These are phyloP conservation scores for Aporophyla lueneburgensis DNA, from an alignment of 2,888 invertebrate genomes.

Conservation along the genomic window DNA sequence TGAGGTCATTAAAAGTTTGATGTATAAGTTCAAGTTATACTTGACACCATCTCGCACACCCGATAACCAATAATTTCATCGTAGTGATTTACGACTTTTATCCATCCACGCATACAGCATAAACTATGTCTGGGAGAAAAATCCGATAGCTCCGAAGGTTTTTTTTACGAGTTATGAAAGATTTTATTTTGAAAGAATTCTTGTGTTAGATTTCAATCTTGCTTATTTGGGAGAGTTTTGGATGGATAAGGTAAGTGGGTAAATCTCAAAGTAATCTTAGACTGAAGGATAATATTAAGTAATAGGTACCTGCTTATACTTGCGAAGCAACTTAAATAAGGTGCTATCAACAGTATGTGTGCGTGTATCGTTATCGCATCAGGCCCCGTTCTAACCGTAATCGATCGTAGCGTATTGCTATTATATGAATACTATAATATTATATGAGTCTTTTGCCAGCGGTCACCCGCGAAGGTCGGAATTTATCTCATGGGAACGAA, in stretches of 20 bases:
- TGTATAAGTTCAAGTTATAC: neutral
- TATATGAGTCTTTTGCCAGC: too few relatives aligned
- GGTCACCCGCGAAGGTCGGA: too few relatives aligned
- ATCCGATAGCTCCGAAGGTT: neutral
- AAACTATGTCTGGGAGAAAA: slow-evolving; percentile 33
- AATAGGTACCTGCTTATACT: neutral
- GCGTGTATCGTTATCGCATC: neutral
- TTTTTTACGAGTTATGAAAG: neutral
- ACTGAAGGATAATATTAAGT: neutral
- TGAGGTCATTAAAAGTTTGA: neutral
- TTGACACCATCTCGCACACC: slow-evolving; percentile 4
- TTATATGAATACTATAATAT: too few relatives aligned
- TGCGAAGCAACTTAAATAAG: too few relatives aligned
- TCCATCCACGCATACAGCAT: slow-evolving; percentile 5
- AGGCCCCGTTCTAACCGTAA: neutral
- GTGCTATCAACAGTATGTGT: neutral
- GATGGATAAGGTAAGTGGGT: neutral
- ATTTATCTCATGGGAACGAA: too few relatives aligned
- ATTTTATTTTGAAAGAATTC: neutral
- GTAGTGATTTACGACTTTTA: slow-evolving; percentile 27
- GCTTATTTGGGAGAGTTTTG: neutral
- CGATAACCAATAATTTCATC: slow-evolving; percentile 35
- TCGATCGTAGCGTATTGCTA: neutral
- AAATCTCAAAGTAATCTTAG: neutral
- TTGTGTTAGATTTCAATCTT: neutral